A percentile compares a stretch with the other conserved stretches of the same genome.
These are phyloP conservation scores for Quadriops clusia DNA, from an alignment of 2,888 invertebrate genomes.

Conservation along the genomic window DNA sequence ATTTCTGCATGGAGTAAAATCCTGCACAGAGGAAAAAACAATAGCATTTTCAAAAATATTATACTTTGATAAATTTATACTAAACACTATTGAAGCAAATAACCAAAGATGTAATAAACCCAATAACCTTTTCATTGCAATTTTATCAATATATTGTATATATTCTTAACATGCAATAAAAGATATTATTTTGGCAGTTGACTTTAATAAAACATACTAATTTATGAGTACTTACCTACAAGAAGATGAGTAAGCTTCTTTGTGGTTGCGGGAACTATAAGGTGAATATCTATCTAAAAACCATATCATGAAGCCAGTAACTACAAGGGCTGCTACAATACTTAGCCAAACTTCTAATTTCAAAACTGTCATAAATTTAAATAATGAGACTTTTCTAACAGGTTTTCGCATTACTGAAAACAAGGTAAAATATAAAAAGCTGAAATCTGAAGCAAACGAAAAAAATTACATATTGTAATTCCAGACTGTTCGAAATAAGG, in stretches of 20 bases:
- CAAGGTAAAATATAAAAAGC: slow-evolving; percentile 3
- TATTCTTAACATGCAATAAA: too few relatives aligned
- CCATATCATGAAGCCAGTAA: slow-evolving; percentile 83
- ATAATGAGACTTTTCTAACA: slow-evolving; percentile 66
- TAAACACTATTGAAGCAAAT: too few relatives aligned
- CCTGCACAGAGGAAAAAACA: too few relatives aligned
- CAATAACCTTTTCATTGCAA: too few relatives aligned
- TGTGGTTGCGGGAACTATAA: slow-evolving; percentile 76
- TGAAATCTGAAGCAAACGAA: neutral
- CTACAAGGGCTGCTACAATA: slow-evolving; percentile 68
- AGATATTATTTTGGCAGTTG: too few relatives aligned
- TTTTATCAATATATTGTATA: too few relatives aligned
- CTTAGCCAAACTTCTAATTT: slow-evolving; percentile 81
- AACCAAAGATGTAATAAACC: too few relatives aligned
- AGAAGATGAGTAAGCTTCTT: slow-evolving; percentile 66
- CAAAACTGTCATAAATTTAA: slow-evolving; percentile 89
- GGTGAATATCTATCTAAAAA: slow-evolving; percentile 81
- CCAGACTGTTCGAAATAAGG: slow-evolving; percentile 89
- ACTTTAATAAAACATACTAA: too few relatives aligned
- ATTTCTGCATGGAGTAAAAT: too few relatives aligned
- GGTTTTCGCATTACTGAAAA: slow-evolving; percentile 71
- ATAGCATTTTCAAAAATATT: too few relatives aligned
- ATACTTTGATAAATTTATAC: too few relatives aligned
- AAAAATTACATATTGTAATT: slow-evolving; percentile 63
- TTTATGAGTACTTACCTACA: slow-evolving; percentile 46